phyloP scores from a whole-genome alignment of 1,140 invertebrate genomes.

The Euwallacea similis region DNA sequence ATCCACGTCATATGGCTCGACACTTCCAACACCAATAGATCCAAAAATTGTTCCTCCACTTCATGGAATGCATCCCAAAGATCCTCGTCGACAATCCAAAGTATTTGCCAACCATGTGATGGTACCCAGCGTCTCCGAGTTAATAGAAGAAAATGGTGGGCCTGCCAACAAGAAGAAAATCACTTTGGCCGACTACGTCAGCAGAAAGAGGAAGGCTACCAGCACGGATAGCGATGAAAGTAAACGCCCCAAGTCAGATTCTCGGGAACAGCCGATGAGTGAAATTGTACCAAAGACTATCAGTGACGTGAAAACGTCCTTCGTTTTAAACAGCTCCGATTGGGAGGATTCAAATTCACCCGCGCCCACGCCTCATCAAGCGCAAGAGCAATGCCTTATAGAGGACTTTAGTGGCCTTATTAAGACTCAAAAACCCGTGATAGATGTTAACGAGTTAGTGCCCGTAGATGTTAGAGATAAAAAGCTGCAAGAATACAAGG shows the following conservation, averaged over 20 bases:
- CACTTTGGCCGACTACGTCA: conserved; percentile 44
- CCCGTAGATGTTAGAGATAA: conserved; percentile 27
- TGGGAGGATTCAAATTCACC: conserved; percentile 44
- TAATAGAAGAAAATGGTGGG: conserved; percentile 31
- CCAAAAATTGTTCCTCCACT: background rate
- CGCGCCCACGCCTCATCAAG: conserved; percentile 12
- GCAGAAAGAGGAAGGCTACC: conserved; percentile 38
- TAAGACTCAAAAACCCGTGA: conserved; percentile 33
- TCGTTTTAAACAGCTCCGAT: conserved; percentile 35
- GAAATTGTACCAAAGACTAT: background rate
- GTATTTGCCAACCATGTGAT: background rate
- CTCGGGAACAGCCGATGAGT: background rate
- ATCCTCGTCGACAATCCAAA: conserved; percentile 10
- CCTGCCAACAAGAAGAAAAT: conserved; percentile 39
- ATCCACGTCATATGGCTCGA: conserved; percentile 1
- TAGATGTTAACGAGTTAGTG: conserved; percentile 38
- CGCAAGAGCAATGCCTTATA: conserved; percentile 25
- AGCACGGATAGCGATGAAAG: conserved; percentile 7
- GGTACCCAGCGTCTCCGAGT: conserved; percentile 32
- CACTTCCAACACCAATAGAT: background rate
- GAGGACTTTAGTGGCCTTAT: conserved; percentile 40
- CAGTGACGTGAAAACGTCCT: conserved; percentile 21
- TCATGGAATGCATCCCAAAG: conserved; percentile 4
- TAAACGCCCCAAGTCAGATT: background rate
- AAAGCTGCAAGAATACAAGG: conserved; percentile 44